These are phyloP conservation scores for Psilopsiagon aurifrons DNA, from an alignment of 2,113 vertebrate species.

Conservation along the genomic window DNA sequence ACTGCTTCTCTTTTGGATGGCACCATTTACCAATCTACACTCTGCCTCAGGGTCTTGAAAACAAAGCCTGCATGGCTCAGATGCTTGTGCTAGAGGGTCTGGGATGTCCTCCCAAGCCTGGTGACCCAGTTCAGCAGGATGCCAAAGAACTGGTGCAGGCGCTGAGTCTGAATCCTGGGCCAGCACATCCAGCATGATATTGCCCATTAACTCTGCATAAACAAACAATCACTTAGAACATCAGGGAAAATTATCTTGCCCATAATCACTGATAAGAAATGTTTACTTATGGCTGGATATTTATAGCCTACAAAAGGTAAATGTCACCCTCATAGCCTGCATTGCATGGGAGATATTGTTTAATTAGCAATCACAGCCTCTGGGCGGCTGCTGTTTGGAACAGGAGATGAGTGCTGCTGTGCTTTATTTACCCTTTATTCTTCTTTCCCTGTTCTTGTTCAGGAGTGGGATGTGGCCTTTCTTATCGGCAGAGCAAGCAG, in stretches of 20 bases:
- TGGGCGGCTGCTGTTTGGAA: constrained; percentile 19
- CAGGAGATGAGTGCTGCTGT: not conserved
- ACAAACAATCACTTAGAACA: constrained; percentile 45
- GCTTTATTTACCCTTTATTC: not conserved
- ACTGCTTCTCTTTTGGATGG: not conserved
- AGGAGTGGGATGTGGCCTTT: not conserved
- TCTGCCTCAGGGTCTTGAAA: not conserved
- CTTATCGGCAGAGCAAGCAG: not conserved
- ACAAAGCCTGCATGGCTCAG: not conserved
- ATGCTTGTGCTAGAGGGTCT: not conserved
- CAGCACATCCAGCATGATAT: not conserved
- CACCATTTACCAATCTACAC: not conserved
- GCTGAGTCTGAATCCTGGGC: not conserved
- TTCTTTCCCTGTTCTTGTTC: not conserved
- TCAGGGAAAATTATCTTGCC: constrained; percentile 38
- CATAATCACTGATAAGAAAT: constrained; percentile 64
- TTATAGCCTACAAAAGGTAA: constrained; percentile 57
- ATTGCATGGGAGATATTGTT: constrained; percentile 36
- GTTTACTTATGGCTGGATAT: constrained; percentile 60
- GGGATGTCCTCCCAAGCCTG: not conserved
- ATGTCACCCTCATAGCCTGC: constrained; percentile 53
- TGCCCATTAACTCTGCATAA: constrained; percentile 53
- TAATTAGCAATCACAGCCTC: constrained; percentile 46
- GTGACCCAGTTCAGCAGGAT: not conserved
- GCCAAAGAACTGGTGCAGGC: not conserved